phyloP scores from a whole-genome alignment of 2,113 vertebrate genomes.

The Zingel zingel region DNA sequence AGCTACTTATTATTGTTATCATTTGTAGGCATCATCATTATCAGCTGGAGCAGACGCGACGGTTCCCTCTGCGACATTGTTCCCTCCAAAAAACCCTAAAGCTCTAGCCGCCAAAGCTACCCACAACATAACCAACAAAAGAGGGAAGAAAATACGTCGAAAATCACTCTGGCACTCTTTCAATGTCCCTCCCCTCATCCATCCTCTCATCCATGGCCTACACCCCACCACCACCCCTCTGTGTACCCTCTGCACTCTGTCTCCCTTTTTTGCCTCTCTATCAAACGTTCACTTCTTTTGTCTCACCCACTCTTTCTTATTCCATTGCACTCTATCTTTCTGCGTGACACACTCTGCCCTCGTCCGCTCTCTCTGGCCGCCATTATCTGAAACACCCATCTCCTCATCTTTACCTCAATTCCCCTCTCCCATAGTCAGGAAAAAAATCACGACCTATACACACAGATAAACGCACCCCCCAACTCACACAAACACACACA shows the following conservation, averaged over 20 bases:
- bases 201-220: slow-evolving; percentile 65
- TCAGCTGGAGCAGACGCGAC: slow-evolving; percentile 79
- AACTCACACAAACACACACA: slow-evolving; percentile 24
- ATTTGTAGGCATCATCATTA: slow-evolving; percentile 83
- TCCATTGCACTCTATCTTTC: slow-evolving; percentile 62
- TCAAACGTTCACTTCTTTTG: slow-evolving; percentile 72
- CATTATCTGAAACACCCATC: slow-evolving; percentile 72
- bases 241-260: slow-evolving; percentile 25
- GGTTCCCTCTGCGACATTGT: slow-evolving; percentile 81
- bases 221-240: slow-evolving; percentile 1
- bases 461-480: slow-evolving; percentile 40
- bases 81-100: slow-evolving; percentile 62
- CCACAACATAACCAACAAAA: slow-evolving; percentile 74
- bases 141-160: slow-evolving; percentile 62
- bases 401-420: slow-evolving; percentile 63
- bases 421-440: slow-evolving; percentile 38
- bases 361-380: slow-evolving; percentile 32
- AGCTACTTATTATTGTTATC: slow-evolving; percentile 82
- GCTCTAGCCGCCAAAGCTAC: slow-evolving; percentile 71
- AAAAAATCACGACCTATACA: slow-evolving; percentile 52
- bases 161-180: slow-evolving; percentile 80
- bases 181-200: slow-evolving; percentile 60
- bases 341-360: slow-evolving; percentile 54
- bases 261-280: slow-evolving; percentile 48
- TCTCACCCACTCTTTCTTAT: slow-evolving; percentile 66